phyloP scores from a whole-genome alignment of 1,140 invertebrate genomes.

The Drosophila sp. region DNA sequence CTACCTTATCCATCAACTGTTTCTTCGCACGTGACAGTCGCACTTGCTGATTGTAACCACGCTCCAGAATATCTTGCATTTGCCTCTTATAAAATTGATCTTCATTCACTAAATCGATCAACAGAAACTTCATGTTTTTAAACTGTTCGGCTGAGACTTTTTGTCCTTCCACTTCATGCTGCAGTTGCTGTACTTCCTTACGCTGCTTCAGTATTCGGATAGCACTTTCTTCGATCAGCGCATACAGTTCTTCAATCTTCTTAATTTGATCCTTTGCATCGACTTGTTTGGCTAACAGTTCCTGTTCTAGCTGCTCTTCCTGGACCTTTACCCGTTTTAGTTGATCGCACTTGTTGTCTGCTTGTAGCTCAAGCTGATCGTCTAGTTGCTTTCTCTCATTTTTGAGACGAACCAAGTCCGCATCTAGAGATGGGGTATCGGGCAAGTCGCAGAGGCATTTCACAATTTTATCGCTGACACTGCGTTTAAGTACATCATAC shows the following conservation, averaged over 20 bases:
- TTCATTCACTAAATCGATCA: slow-evolving; percentile 38
- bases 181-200: slow-evolving; percentile 21
- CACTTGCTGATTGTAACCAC: slow-evolving; percentile 67
- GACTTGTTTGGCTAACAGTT: not conserved
- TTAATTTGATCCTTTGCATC: slow-evolving; percentile 1
- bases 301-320: slow-evolving; percentile 15
- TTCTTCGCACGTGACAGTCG: slow-evolving; percentile 64
- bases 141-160: slow-evolving; percentile 39
- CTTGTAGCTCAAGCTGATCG: slow-evolving; percentile 20
- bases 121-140: slow-evolving; percentile 23
- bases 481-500: slow-evolving; percentile 11
- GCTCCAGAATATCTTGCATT: slow-evolving; percentile 42
- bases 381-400: slow-evolving; percentile 20
- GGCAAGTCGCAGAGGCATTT: slow-evolving; percentile 28
- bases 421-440: not conserved
- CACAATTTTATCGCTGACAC: slow-evolving; percentile 16
- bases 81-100: slow-evolving; percentile 53
- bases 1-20: slow-evolving; percentile 60
- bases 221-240: not conserved
- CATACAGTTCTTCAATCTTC: not conserved
- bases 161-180: slow-evolving; percentile 36
- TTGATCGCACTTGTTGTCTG: not conserved
- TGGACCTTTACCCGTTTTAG: slow-evolving; percentile 9
- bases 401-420: slow-evolving; percentile 7
- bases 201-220: not conserved